phyloP scores from a whole-genome alignment of 2,888 invertebrate genomes.

The Caenorhabditis wallacei region DNA sequence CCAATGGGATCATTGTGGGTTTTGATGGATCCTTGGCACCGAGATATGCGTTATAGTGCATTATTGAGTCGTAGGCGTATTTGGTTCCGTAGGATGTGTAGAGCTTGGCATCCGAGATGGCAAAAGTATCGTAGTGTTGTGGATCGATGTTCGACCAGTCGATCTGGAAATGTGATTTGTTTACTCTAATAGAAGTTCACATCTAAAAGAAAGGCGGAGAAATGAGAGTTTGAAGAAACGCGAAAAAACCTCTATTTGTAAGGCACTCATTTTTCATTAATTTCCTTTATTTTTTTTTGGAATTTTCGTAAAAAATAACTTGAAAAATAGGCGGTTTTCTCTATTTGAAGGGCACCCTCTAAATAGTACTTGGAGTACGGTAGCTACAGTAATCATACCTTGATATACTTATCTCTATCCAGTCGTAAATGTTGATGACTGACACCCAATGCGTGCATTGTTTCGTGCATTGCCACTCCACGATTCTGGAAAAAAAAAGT shows the following conservation, averaged over 20 bases:
- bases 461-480: conserved; percentile 80
- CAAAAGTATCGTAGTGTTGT: conserved; percentile 79
- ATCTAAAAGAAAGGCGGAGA: too few relatives aligned
- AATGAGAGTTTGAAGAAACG: too few relatives aligned
- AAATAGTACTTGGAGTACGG: too few relatives aligned
- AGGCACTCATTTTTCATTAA: too few relatives aligned
- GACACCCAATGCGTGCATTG: conserved; percentile 78
- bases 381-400: conserved; percentile 20
- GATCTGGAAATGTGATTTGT: too few relatives aligned
- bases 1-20: conserved; percentile 79
- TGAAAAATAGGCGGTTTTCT: too few relatives aligned
- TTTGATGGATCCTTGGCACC: conserved; percentile 72
- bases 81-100: conserved; percentile 77
- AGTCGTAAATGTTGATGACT: conserved; percentile 78
- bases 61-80: conserved; percentile 79
- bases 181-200: too few relatives aligned
- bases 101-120: conserved; percentile 75
- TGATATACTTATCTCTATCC: conserved; percentile 76
- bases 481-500: conserved; percentile 53
- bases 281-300: too few relatives aligned
- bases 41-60: conserved; percentile 79
- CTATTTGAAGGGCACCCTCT: too few relatives aligned
- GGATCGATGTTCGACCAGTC: conserved; percentile 81
- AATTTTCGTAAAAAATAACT: too few relatives aligned
- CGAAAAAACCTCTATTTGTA: too few relatives aligned